Evolutionary conservation across 2,797 vertebrate genomes (phyloP).

Genomic region (Amblyraja radiata): DNA sequence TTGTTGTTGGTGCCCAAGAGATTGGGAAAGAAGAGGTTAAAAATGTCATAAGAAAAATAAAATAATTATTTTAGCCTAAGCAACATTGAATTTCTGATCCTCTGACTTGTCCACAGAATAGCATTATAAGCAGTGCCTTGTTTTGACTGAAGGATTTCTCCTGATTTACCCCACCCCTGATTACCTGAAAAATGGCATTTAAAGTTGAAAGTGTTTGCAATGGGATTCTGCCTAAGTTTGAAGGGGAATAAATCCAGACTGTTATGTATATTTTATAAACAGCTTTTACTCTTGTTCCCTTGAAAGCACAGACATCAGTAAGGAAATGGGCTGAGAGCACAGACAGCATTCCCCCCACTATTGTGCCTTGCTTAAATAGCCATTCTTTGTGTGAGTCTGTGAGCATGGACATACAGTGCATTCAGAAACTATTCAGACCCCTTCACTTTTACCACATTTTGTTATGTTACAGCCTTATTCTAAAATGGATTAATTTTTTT

Average conservation of each 20-base stretch:
- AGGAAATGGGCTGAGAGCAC: background rate
- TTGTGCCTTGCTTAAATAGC: background rate
- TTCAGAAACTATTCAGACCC: too few species aligned
- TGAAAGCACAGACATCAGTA: background rate
- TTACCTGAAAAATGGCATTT: background rate
- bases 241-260: too few species aligned
- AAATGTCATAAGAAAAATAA: too few species aligned
- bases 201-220: background rate
- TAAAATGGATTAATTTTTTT: too few species aligned
- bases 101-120: background rate
- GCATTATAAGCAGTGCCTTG: background rate
- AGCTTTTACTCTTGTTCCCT: background rate
- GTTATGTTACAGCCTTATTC: too few species aligned
- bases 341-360: too few species aligned
- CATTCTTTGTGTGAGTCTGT: background rate
- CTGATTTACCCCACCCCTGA: background rate
- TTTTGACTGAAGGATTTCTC: background rate
- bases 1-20: background rate
- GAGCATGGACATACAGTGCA: background rate
- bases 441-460: too few species aligned
- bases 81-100: conserved; percentile 11
- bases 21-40: background rate
- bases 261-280: background rate
- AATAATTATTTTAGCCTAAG: background rate
- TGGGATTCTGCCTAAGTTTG: background rate